Evolutionary conservation across 2,797 vertebrate species (phyloP).

Genomic region (Pagetopsis macropterus): DNA sequence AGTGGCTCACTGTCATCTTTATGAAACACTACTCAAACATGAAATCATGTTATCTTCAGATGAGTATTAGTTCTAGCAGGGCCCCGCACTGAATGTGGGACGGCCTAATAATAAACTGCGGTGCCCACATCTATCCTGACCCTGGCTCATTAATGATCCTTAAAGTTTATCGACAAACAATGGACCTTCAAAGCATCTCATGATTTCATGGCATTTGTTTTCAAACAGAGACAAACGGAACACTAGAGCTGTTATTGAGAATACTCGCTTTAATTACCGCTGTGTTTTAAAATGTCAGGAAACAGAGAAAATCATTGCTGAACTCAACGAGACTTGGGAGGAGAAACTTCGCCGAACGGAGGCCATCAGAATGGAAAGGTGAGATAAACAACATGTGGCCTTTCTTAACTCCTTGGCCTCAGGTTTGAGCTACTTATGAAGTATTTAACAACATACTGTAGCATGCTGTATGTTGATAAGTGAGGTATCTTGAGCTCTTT

Average conservation of each 20-base stretch:
- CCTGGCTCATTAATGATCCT: background rate
- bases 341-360: constrained; percentile 96
- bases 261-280: background rate
- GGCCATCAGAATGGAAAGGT: constrained; percentile 98
- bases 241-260: background rate
- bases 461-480: background rate
- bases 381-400: constrained; percentile 4
- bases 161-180: background rate
- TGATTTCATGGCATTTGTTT: constrained; percentile 4
- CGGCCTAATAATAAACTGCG: background rate
- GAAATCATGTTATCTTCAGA: background rate
- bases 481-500: background rate
- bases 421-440: background rate
- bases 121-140: background rate
- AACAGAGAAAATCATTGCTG: constrained; percentile 98
- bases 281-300: constrained; percentile 82
- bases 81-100: background rate
- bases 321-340: constrained; percentile 98
- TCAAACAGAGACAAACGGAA: background rate
- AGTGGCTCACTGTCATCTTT: background rate
- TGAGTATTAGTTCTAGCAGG: constrained; percentile 3
- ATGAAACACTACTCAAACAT: background rate
- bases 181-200: background rate
- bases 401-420: background rate
- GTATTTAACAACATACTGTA: background rate